A percentile compares a stretch with the other conserved stretches of the same genome.
phyloP scores from a whole-genome alignment of 2,797 vertebrate species.

The Tokudaia tokunoshimensis region DNA sequence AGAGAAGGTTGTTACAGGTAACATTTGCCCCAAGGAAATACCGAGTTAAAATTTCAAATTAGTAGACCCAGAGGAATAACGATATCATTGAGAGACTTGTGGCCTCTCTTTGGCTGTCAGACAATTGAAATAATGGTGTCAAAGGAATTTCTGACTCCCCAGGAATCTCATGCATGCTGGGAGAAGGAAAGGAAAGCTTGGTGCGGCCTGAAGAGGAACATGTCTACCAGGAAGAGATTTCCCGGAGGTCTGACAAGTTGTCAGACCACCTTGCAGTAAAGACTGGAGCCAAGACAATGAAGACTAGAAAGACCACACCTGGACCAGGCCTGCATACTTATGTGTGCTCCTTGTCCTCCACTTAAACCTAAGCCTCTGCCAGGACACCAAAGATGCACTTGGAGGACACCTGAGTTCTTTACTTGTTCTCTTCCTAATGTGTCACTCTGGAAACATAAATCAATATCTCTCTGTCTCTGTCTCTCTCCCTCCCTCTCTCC shows the following conservation, averaged over 20 bases:
- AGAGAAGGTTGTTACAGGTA: background rate
- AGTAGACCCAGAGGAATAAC: background rate
- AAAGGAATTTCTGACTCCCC: background rate
- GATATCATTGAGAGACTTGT: background rate
- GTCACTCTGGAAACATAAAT: background rate
- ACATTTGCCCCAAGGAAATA: background rate
- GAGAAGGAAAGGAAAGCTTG: background rate
- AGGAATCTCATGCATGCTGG: background rate
- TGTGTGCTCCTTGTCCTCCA: background rate
- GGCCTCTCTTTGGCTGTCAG: background rate
- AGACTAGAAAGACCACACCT: background rate
- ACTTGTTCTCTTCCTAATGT: background rate
- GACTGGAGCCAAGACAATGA: background rate
- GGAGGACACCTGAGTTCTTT: background rate
- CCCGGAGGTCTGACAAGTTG: background rate
- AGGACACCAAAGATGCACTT: background rate
- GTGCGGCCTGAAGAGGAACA: background rate
- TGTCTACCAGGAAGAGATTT: background rate
- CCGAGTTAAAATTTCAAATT: background rate
- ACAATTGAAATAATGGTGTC: background rate
- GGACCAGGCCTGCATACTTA: fast-evolving
- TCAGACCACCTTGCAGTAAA: background rate
- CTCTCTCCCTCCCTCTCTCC: background rate
- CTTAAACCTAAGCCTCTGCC: background rate
- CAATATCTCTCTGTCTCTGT: background rate